Evolutionary conservation across 2,113 vertebrate genomes (phyloP).

Genomic region (Sebastes schlegelii): DNA sequence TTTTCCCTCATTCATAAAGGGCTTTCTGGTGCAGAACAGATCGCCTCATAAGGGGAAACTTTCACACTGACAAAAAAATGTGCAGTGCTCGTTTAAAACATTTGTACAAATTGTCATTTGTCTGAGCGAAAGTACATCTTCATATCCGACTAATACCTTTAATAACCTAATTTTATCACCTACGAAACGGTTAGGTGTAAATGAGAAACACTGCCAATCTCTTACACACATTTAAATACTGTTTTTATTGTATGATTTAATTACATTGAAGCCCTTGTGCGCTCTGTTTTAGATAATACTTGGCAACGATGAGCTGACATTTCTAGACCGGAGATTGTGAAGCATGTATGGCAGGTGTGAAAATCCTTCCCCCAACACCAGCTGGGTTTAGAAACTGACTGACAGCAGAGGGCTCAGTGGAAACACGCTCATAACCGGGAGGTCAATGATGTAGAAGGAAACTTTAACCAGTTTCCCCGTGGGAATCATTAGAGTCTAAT

Average conservation of each 20-base stretch:
- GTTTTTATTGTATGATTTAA: constrained; percentile 31
- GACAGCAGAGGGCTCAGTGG: constrained; percentile 5
- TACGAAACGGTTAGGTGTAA: constrained; percentile 20
- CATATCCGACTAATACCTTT: constrained; percentile 30
- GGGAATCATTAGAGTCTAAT: constrained; percentile 60
- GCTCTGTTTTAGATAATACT: neutral
- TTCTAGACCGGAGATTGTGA: neutral
- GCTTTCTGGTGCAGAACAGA: neutral
- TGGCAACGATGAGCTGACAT: neutral
- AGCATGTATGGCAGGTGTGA: constrained; percentile 22
- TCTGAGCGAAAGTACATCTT: neutral
- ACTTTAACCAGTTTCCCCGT: constrained; percentile 33
- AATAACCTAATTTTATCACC: constrained; percentile 29
- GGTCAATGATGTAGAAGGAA: constrained; percentile 50
- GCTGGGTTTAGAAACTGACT: constrained; percentile 27
- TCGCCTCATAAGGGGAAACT: neutral
- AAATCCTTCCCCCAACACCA: constrained; percentile 11
- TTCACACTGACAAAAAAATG: neutral
- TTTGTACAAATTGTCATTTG: constrained; percentile 6
- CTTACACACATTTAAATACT: constrained; percentile 14
- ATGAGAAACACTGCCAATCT: constrained; percentile 15
- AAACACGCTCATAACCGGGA: constrained; percentile 34
- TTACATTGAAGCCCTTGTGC: neutral
- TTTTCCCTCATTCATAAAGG: neutral
- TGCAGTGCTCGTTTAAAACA: neutral